These are phyloP conservation scores for Ligdia adustata DNA, from an alignment of 2,888 invertebrate genomes.

Conservation along the genomic window DNA sequence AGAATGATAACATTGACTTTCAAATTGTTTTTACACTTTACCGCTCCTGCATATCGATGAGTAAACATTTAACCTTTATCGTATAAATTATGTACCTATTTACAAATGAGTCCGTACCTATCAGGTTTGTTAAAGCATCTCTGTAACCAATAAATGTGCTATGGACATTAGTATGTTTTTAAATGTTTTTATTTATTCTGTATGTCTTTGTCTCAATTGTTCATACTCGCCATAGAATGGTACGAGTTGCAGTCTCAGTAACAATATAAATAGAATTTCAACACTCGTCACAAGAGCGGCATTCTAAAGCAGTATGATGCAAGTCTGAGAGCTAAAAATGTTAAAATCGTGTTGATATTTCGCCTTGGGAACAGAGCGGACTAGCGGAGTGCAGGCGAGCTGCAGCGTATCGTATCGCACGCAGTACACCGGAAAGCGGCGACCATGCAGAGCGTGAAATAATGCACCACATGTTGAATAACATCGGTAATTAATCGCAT, in stretches of 20 bases:
- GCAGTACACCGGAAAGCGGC: slow-evolving; percentile 59
- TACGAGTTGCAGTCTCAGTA: slow-evolving; percentile 3
- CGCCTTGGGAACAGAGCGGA: slow-evolving; percentile 62
- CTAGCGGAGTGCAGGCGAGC: slow-evolving; percentile 44
- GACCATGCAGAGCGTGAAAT: slow-evolving; percentile 65
- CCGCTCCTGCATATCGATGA: slow-evolving; percentile 18
- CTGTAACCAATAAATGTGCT: not conserved
- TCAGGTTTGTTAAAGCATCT: slow-evolving; percentile 5
- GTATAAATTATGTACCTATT: slow-evolving; percentile 19
- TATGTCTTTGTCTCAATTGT: not conserved
- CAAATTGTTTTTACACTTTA: no score
- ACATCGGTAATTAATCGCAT: slow-evolving; percentile 71
- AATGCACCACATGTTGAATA: slow-evolving; percentile 77
- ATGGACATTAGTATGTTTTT: no score
- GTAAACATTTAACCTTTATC: slow-evolving; percentile 16
- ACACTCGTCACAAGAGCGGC: slow-evolving; percentile 56
- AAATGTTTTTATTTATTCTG: no score
- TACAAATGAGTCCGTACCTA: slow-evolving; percentile 12
- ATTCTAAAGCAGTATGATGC: slow-evolving; percentile 66
- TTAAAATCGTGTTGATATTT: slow-evolving; percentile 72
- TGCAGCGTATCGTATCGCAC: slow-evolving; percentile 36
- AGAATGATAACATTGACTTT: no score
- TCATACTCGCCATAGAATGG: not conserved
- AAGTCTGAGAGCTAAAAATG: slow-evolving; percentile 73
- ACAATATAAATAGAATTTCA: slow-evolving; percentile 58